A percentile compares a stretch with the other conserved stretches of the same genome.
Conservation (phyloP, 1,140 invertebrate genomes). For the Trichogramma pretiosum region DNA sequence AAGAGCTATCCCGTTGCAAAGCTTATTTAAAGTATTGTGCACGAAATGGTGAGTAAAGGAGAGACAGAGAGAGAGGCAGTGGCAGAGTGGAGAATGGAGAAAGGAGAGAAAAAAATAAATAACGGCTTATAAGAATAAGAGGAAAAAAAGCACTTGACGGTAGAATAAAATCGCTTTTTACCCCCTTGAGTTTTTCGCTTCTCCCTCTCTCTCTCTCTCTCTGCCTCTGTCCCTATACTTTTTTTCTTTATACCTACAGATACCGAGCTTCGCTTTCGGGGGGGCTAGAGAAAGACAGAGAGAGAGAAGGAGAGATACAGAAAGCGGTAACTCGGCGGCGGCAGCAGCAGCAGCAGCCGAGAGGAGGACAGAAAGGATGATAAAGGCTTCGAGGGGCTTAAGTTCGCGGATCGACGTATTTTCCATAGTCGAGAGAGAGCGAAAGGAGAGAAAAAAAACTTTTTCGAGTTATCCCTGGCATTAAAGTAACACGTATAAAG, state of each 20-base stretch:
- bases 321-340: too few relatives aligned
- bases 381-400: slow-evolving; percentile 22
- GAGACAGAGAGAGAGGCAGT: not conserved
- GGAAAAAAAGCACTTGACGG: not conserved
- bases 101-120: not conserved
- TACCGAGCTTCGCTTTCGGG: too few relatives aligned
- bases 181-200: slow-evolving; percentile 4
- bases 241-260: too few relatives aligned
- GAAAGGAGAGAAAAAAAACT: slow-evolving; percentile 20
- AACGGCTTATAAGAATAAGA: slow-evolving; percentile 7
- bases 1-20: not conserved
- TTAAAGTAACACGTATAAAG: slow-evolving; percentile 23
- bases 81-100: not conserved
- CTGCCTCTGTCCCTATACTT: too few relatives aligned
- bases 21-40: slow-evolving; percentile 8
- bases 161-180: slow-evolving; percentile 14
- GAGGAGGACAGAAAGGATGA: too few relatives aligned
- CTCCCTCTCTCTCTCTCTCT: too few relatives aligned
- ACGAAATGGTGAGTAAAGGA: not conserved
- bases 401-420: slow-evolving; percentile 27
- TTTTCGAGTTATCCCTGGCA: slow-evolving; percentile 23
- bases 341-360: too few relatives aligned
- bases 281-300: too few relatives aligned
- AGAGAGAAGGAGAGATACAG: too few relatives aligned
- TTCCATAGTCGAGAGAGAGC: too few relatives aligned